Evolutionary conservation across 2,797 vertebrate genomes (phyloP).

Genomic region (Myotis pilosus): DNA sequence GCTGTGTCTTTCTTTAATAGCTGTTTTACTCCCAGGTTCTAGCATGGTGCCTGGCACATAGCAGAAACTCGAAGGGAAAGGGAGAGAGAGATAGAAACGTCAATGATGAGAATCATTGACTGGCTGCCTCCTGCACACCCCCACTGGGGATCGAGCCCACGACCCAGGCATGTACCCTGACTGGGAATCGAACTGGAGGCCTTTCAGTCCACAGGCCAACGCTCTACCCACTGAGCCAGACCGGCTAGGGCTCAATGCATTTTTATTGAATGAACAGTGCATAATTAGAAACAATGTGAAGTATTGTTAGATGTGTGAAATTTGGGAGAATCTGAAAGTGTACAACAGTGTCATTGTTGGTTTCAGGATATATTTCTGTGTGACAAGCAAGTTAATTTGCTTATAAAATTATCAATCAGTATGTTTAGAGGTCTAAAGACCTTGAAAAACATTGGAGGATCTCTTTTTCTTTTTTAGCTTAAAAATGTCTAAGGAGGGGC

Average conservation of each 20-base stretch:
- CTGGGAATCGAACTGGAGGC: no score
- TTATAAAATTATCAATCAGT: constrained; percentile 38
- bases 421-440: constrained; percentile 28
- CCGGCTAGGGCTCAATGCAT: not conserved
- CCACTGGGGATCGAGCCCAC: no score
- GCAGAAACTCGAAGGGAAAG: not conserved
- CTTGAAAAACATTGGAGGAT: constrained; percentile 20
- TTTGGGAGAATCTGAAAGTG: not conserved
- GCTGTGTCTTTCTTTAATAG: not conserved
- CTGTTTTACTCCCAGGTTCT: not conserved
- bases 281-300: not conserved
- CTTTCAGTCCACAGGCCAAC: no score
- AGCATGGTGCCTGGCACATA: not conserved
- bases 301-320: not conserved
- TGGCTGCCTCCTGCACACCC: no score
- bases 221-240: no score
- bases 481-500: not conserved
- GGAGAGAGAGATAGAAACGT: no score
- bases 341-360: constrained; percentile 14
- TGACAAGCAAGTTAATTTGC: constrained; percentile 38
- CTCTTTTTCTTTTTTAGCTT: constrained; percentile 20
- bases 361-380: not conserved
- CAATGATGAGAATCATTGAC: no score
- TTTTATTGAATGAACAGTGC: not conserved
- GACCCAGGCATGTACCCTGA: no score